phyloP scores from a whole-genome alignment of 2,113 vertebrate species.

The Nerophis ophidion region DNA sequence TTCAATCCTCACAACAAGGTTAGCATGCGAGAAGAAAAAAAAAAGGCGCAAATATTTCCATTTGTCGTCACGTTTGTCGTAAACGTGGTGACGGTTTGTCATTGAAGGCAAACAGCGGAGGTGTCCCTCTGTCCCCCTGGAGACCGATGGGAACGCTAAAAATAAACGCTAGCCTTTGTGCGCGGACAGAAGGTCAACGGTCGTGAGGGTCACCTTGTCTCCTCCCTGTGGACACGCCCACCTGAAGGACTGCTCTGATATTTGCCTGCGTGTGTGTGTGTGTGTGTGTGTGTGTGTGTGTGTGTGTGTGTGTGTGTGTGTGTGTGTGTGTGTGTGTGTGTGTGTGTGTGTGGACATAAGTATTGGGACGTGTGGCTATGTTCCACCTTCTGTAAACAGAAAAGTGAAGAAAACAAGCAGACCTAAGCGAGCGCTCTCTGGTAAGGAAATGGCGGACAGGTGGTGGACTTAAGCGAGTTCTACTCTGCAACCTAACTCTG shows the following conservation, averaged over 20 bases:
- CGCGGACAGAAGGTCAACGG: conserved; percentile 23
- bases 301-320: background rate
- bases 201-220: conserved; percentile 19
- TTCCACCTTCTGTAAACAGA: too few species aligned
- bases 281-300: background rate
- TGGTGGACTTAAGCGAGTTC: too few species aligned
- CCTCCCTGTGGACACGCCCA: conserved; percentile 10
- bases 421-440: too few species aligned
- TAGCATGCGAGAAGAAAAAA: background rate
- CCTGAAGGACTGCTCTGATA: conserved; percentile 4
- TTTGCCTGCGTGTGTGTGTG: background rate
- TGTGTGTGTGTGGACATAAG: too few species aligned
- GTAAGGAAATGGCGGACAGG: too few species aligned
- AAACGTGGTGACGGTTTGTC: conserved; percentile 22
- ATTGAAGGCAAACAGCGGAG: conserved; percentile 10
- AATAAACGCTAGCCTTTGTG: conserved; percentile 27
- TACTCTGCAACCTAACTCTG: conserved; percentile 3
- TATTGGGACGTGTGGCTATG: too few species aligned
- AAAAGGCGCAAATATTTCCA: conserved; percentile 11
- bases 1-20: conserved; percentile 1
- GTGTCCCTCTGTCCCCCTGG: conserved; percentile 19
- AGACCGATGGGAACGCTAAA: conserved; percentile 29
- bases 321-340: background rate
- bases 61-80: conserved; percentile 11
- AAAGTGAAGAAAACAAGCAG: too few species aligned